Evolutionary conservation across 2,888 invertebrate genomes (phyloP).

Genomic region (Trissoscelio sp.): DNA sequence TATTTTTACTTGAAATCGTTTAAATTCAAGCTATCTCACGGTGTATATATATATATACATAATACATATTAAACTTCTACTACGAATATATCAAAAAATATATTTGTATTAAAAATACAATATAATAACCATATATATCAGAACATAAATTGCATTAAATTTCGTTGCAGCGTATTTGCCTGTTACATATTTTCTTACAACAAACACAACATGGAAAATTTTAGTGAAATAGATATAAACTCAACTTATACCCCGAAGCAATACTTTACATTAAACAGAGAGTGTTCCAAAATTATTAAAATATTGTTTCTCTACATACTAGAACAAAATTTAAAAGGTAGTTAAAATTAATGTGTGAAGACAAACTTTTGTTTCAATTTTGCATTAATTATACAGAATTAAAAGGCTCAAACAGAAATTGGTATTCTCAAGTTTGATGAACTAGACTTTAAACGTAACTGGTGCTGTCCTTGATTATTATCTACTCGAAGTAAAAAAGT

Average conservation of each 20-base stretch:
- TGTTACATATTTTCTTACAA: too few relatives aligned
- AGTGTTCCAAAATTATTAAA: not conserved
- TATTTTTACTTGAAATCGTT: conserved; percentile 11
- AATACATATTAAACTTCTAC: conserved; percentile 1
- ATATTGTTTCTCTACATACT: not conserved
- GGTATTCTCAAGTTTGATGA: not conserved
- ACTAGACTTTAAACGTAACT: not conserved
- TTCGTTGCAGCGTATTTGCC: too few relatives aligned
- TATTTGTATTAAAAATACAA: too few relatives aligned
- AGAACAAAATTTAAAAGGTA: not conserved
- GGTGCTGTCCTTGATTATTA: not conserved
- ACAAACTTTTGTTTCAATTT: not conserved
- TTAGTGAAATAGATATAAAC: too few relatives aligned
- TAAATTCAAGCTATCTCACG: conserved; percentile 2
- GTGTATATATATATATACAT: too few relatives aligned
- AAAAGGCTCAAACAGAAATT: not conserved
- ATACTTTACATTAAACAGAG: too few relatives aligned
- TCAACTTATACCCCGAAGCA: too few relatives aligned
- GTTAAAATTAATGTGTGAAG: not conserved
- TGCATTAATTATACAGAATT: not conserved
- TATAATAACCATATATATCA: too few relatives aligned
- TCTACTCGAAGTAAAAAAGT: not conserved
- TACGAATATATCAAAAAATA: too few relatives aligned
- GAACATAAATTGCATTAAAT: too few relatives aligned
- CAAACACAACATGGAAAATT: too few relatives aligned